phyloP scores from a whole-genome alignment of 2,113 vertebrate genomes.

The Saimiri boliviensis region DNA sequence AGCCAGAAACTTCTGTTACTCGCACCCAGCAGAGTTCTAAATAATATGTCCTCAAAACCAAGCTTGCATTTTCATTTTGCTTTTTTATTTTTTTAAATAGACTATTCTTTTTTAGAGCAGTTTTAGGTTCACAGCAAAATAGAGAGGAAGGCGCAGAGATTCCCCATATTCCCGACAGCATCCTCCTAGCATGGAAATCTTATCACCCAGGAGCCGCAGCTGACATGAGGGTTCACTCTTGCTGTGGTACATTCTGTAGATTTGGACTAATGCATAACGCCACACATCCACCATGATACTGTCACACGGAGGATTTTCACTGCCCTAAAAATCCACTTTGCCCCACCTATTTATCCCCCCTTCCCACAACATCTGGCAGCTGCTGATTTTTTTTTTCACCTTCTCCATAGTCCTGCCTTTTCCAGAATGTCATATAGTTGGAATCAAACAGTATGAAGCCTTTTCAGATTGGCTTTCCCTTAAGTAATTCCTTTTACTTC shows the following conservation, averaged over 20 bases:
- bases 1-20: not conserved
- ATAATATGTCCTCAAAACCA: not conserved
- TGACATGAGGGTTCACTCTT: not conserved
- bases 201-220: not conserved
- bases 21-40: not conserved
- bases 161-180: not conserved
- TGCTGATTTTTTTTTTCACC: not conserved
- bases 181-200: not conserved
- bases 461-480: not conserved
- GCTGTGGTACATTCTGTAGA: not conserved
- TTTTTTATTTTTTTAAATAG: not conserved
- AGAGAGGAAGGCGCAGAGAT: not conserved
- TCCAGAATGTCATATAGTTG: not conserved
- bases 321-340: not conserved
- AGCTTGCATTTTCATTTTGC: not conserved
- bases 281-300: not conserved
- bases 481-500: conserved; percentile 29
- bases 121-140: conserved; percentile 11
- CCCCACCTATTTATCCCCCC: not conserved
- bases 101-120: not conserved
- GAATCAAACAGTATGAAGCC: not conserved
- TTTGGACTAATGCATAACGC: not conserved
- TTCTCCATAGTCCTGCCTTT: not conserved
- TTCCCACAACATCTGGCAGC: not conserved
- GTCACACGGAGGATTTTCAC: not conserved